Percentiles rank a stretch among this genome's conserved stretches.
phyloP scores from a whole-genome alignment of 2,113 vertebrate species.

The Ploceus nigricollis region DNA sequence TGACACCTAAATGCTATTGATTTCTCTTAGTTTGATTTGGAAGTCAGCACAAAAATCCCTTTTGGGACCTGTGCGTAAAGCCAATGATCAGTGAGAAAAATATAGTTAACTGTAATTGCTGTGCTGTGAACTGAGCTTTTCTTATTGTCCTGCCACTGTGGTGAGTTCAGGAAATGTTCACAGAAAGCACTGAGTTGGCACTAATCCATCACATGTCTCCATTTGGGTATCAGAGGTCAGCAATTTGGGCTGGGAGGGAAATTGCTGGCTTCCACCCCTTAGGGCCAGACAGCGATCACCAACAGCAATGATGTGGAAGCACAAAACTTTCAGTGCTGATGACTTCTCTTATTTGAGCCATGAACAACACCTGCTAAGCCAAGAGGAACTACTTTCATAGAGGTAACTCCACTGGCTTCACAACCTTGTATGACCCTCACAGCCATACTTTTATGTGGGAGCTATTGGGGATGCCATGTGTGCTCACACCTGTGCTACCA shows the following conservation, averaged over 20 bases:
- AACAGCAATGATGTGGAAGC: neutral
- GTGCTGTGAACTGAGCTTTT: neutral
- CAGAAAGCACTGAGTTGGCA: neutral
- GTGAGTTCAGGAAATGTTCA: neutral
- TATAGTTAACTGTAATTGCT: neutral
- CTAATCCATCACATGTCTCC: neutral
- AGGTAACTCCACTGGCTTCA: neutral
- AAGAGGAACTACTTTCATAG: neutral
- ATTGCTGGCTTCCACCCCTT: neutral
- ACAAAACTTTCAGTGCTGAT: neutral
- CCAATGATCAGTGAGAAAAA: neutral
- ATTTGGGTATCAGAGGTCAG: neutral
- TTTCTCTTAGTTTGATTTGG: neutral
- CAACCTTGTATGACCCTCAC: too few species aligned
- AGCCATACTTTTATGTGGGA: rapidly evolving
- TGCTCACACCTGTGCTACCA: rapidly evolving
- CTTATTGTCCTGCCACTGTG: neutral
- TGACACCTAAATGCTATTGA: neutral
- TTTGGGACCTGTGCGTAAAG: neutral
- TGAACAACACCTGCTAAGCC: neutral
- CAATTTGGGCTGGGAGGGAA: neutral
- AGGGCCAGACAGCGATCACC: rapidly evolving
- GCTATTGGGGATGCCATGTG: rapidly evolving
- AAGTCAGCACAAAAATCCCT: neutral
- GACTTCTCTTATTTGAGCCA: neutral